Conservation (phyloP, 2,113 vertebrate genomes). For the Rhombomys opimus region DNA sequence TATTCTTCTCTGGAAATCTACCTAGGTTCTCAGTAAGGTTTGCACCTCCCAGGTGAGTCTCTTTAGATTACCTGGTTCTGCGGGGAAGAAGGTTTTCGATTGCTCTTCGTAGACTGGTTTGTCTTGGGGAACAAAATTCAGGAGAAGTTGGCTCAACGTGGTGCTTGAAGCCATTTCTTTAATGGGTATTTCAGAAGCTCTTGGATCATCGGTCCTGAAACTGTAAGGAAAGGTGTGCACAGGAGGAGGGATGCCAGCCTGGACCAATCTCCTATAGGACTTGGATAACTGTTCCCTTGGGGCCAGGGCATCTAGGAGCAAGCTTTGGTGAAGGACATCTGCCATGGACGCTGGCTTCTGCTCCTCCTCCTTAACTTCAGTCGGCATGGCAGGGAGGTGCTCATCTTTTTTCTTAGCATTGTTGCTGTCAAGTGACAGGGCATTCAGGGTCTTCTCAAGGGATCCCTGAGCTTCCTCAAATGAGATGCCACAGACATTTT, state of each 20-base stretch:
- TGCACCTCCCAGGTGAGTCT: neutral
- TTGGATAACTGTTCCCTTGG: accelerated
- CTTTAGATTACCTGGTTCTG: constrained; percentile 64
- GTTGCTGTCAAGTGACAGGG: accelerated
- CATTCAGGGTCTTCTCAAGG: constrained; percentile 15
- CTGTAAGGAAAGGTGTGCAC: neutral
- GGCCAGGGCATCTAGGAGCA: neutral
- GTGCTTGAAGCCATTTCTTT: neutral
- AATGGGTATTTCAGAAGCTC: accelerated
- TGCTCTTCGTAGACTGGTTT: neutral
- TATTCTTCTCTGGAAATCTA: neutral
- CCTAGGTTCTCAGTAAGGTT: neutral
- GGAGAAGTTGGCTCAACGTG: accelerated
- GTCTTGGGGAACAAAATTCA: accelerated
- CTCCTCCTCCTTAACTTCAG: neutral
- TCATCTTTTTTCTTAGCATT: accelerated
- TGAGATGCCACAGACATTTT: neutral
- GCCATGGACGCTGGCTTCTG: neutral
- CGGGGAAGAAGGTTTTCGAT: neutral
- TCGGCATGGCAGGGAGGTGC: accelerated
- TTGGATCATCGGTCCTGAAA: accelerated
- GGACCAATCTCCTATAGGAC: neutral
- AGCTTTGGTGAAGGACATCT: neutral
- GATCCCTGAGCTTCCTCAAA: constrained; percentile 51
- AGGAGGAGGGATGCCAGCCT: neutral